These are phyloP conservation scores for Melanerpes formicivorus DNA, from an alignment of 2,113 vertebrate genomes.

Conservation along the genomic window DNA sequence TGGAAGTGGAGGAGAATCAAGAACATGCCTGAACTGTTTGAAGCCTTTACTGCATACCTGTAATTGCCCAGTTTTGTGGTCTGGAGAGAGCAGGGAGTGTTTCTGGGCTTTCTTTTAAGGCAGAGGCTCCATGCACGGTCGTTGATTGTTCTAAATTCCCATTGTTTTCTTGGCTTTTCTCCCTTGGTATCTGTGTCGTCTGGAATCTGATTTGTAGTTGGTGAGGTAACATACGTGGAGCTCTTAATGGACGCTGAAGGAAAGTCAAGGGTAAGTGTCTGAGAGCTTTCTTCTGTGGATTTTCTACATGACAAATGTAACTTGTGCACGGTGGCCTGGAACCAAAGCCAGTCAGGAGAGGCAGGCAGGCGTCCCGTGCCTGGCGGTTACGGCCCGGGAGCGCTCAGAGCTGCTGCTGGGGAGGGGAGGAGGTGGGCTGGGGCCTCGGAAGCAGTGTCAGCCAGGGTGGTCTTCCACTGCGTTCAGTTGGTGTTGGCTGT, in stretches of 20 bases:
- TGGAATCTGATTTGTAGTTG: constrained; percentile 99
- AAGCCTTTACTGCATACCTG: constrained; percentile 94
- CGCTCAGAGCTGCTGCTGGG: constrained; percentile 55
- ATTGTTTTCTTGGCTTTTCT: constrained; percentile 99
- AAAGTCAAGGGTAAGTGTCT: constrained; percentile 99
- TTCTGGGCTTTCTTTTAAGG: constrained; percentile 92
- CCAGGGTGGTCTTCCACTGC: constrained; percentile 63
- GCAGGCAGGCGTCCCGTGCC: constrained; percentile 63
- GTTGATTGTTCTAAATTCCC: constrained; percentile 99
- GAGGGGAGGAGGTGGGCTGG: constrained; percentile 68
- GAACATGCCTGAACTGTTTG: constrained; percentile 59
- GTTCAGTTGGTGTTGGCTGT: constrained; percentile 77
- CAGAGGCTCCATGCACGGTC: constrained; percentile 91
- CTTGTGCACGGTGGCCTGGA: constrained; percentile 76
- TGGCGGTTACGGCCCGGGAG: constrained; percentile 58
- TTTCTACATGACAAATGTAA: constrained; percentile 81
- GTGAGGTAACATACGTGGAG: constrained; percentile 99
- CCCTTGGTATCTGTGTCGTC: constrained; percentile 99
- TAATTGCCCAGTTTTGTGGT: constrained; percentile 87
- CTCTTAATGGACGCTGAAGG: constrained; percentile 99
- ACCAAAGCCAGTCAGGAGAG: constrained; percentile 71
- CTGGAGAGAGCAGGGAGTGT: constrained; percentile 88
- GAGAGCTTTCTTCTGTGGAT: constrained; percentile 89
- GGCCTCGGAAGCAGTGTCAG: constrained; percentile 60
- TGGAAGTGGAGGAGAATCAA: constrained; percentile 72